phyloP scores from a whole-genome alignment of 2,113 vertebrate species.

The Lipotes vexillifer region DNA sequence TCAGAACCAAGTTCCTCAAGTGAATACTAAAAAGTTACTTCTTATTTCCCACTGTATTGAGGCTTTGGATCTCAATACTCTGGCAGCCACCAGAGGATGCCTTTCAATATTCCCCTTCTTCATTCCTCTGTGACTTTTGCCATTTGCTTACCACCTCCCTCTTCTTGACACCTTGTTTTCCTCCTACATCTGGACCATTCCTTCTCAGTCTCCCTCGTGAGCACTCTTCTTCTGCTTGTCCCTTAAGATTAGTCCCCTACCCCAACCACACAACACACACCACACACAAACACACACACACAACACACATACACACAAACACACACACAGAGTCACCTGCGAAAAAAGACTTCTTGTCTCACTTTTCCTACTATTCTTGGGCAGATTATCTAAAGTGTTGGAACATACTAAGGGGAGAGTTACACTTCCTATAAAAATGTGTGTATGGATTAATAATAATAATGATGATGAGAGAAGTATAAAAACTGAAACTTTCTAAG shows the following conservation, averaged over 20 bases:
- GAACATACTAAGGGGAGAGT: background rate
- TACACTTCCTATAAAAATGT: background rate
- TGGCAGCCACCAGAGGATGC: background rate
- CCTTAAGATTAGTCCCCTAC: background rate
- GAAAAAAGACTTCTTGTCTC: background rate
- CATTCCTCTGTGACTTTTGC: background rate
- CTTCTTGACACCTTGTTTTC: background rate
- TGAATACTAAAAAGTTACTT: background rate
- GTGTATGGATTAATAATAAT: background rate
- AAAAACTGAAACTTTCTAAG: background rate
- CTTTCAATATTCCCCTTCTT: background rate
- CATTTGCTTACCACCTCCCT: background rate
- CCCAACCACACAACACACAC: too few species aligned
- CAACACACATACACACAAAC: background rate
- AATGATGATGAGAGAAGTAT: background rate
- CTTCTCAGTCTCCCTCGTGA: background rate
- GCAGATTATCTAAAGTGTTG: background rate
- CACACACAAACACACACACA: background rate
- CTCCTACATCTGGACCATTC: background rate
- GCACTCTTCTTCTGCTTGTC: background rate
- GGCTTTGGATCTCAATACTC: background rate
- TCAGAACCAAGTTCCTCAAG: background rate
- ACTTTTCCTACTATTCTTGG: background rate
- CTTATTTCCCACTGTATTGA: too few species aligned
- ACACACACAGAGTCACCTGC: background rate